A percentile compares a stretch with the other conserved stretches of the same genome.
Conservation (phyloP, 2,113 vertebrate genomes). For the Oryzias woworae region DNA sequence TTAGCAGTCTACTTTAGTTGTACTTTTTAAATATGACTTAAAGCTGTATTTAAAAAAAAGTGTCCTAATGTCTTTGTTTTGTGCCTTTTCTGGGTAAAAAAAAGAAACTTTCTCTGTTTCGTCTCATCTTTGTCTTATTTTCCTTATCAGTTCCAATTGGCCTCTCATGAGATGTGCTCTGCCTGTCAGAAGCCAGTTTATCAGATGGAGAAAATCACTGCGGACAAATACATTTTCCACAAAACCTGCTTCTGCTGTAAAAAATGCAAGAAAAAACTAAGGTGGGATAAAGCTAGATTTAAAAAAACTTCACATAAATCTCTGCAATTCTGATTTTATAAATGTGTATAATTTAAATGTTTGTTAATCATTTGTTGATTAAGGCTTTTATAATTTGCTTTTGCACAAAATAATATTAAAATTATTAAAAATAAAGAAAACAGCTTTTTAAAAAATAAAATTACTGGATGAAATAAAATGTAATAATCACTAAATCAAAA, state of each 20-base stretch:
- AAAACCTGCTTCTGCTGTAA: conserved; percentile 84
- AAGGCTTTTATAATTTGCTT: no score
- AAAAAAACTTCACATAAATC: conserved; percentile 4
- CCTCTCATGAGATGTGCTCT: conserved; percentile 74
- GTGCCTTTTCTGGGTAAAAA: neutral
- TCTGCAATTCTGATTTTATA: no score
- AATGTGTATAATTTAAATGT: no score
- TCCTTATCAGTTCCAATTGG: conserved; percentile 71
- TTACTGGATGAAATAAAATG: no score
- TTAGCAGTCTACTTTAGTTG: no score
- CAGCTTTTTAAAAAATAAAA: no score
- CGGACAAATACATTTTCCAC: conserved; percentile 79
- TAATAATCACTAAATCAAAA: no score
- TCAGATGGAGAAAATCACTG: conserved; percentile 75
- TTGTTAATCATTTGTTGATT: no score
- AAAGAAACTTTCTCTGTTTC: neutral
- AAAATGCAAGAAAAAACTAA: conserved; percentile 81
- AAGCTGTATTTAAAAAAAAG: no score
- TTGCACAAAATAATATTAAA: no score
- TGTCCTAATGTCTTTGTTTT: neutral
- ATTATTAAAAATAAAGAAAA: no score
- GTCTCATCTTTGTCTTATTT: conserved; percentile 14
- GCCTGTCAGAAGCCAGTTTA: conserved; percentile 79
- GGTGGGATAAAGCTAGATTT: conserved; percentile 73
- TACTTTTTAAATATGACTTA: no score